A percentile compares a stretch with the other conserved stretches of the same genome.
Conservation (phyloP, 2,113 vertebrate species). For the Capreolus pygargus region DNA sequence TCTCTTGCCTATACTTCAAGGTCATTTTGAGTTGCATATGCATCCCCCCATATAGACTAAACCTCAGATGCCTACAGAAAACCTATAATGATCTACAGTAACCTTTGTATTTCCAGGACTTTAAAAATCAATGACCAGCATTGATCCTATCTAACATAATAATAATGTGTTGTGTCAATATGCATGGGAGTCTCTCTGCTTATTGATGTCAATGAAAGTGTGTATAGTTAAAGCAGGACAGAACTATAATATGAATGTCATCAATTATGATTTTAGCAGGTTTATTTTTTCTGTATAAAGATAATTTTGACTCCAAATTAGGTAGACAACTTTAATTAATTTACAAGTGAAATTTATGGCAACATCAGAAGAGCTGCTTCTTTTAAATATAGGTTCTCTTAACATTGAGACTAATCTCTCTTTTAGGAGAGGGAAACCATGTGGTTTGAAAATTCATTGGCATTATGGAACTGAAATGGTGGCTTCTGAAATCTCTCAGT, state of each 20-base stretch:
- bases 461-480: neutral
- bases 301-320: neutral
- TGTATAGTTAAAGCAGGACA: neutral
- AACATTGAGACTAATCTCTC: neutral
- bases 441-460: neutral
- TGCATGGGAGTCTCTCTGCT: neutral
- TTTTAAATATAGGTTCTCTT: slow-evolving; percentile 21
- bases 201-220: slow-evolving; percentile 14
- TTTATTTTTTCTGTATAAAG: slow-evolving; percentile 1
- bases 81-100: neutral
- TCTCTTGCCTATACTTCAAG: slow-evolving; percentile 52
- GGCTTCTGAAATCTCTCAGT: neutral
- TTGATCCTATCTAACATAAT: slow-evolving; percentile 12
- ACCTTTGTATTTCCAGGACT: slow-evolving; percentile 46
- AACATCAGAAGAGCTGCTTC: neutral
- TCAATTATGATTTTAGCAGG: neutral
- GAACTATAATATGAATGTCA: neutral
- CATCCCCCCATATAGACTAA: slow-evolving; percentile 6
- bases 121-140: slow-evolving; percentile 22
- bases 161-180: slow-evolving; percentile 16
- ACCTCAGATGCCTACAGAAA: slow-evolving; percentile 7
- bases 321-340: neutral
- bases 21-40: slow-evolving; percentile 51
- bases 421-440: neutral
- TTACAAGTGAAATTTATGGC: neutral